Conservation (phyloP, 2,113 vertebrate genomes). For the Hydrolagus affinis region DNA sequence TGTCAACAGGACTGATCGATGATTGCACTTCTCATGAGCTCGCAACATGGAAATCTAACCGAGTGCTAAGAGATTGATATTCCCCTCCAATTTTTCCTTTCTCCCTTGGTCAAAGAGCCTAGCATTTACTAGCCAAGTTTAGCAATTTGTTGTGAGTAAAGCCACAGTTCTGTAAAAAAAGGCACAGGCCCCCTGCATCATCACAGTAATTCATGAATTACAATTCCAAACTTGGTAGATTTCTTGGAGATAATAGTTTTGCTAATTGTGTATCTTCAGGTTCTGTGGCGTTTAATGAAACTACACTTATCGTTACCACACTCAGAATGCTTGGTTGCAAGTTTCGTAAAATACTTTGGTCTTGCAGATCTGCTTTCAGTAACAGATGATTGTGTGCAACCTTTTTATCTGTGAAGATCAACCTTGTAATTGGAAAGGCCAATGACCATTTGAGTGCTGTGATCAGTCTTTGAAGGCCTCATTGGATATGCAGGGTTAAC, state of each 20-base stretch:
- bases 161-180: neutral
- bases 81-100: neutral
- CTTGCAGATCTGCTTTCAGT: neutral
- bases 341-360: neutral
- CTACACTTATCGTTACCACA: neutral
- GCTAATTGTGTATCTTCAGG: neutral
- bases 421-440: conserved; percentile 13
- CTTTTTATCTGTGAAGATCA: neutral
- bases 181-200: neutral
- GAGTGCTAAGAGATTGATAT: neutral
- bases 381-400: neutral
- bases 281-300: neutral
- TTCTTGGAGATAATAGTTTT: no score
- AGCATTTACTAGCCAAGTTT: neutral
- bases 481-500: conserved; percentile 36
- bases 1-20: neutral
- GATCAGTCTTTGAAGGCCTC: neutral
- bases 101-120: no score
- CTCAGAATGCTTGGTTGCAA: neutral
- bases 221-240: neutral
- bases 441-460: neutral
- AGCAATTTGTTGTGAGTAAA: neutral
- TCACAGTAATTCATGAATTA: neutral
- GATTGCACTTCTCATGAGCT: neutral
- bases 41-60: neutral